These are phyloP conservation scores for Drosophila takahashii DNA, from an alignment of 1,140 invertebrate species.

Conservation along the genomic window DNA sequence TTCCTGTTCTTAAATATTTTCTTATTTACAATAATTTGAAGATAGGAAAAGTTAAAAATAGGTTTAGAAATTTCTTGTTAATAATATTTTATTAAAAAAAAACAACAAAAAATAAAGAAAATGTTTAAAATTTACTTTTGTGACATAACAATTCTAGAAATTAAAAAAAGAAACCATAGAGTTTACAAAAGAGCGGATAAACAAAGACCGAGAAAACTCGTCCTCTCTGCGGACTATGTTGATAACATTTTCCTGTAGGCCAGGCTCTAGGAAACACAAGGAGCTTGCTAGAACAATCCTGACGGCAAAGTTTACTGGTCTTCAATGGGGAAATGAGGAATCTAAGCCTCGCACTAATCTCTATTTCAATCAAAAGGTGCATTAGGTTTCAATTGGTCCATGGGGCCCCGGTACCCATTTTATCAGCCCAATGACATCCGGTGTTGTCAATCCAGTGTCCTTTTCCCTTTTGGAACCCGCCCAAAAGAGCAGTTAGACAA, in stretches of 20 bases:
- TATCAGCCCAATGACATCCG: constrained; percentile 38
- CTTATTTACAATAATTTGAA: too few species aligned
- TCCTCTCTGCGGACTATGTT: constrained; percentile 22
- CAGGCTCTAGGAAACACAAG: not conserved
- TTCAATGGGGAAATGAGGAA: constrained; percentile 12
- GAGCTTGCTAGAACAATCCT: constrained; percentile 24
- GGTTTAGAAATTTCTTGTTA: too few species aligned
- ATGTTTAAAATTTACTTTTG: too few species aligned
- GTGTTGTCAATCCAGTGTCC: constrained; percentile 18
- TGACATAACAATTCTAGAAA: too few species aligned
- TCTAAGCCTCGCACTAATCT: constrained; percentile 15
- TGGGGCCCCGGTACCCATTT: constrained; percentile 2
- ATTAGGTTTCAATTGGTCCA: constrained; percentile 7
- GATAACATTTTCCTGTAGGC: constrained; percentile 14
- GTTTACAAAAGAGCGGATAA: constrained; percentile 15
- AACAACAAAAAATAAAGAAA: too few species aligned
- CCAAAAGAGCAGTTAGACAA: constrained; percentile 28
- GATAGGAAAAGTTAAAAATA: too few species aligned
- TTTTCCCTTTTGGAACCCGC: not conserved
- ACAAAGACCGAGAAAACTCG: not conserved
- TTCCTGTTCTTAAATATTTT: too few species aligned
- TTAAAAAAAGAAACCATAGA: not conserved
- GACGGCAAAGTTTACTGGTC: not conserved
- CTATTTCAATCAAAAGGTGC: constrained; percentile 17
- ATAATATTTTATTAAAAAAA: too few species aligned